Conservation (phyloP, 2,113 vertebrate species). For the Alosa alosa region DNA sequence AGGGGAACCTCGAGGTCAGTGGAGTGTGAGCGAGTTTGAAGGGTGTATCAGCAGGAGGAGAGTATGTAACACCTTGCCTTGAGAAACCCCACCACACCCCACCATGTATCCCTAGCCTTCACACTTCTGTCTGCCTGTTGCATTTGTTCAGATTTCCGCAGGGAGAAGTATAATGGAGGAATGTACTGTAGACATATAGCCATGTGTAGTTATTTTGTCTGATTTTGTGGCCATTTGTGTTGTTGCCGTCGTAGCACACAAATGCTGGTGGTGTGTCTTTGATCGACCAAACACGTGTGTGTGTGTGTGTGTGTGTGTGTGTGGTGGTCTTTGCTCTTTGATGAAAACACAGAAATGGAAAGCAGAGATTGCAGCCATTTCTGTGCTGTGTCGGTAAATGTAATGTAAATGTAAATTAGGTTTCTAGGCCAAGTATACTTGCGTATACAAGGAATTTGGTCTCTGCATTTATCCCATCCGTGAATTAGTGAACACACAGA, state of each 20-base stretch:
- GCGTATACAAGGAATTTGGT: no score
- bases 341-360: not conserved
- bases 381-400: no score
- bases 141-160: not conserved
- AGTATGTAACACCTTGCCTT: not conserved
- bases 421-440: no score
- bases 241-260: not conserved
- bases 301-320: not conserved
- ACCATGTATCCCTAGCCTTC: not conserved
- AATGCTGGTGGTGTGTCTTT: not conserved
- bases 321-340: not conserved
- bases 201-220: not conserved
- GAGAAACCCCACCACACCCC: not conserved
- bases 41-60: not conserved
- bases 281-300: not conserved
- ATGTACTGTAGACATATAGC: no score
- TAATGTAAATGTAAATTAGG: no score
- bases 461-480: no score
- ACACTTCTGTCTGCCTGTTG: not conserved
- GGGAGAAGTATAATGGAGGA: not conserved
- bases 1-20: not conserved
- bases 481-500: no score
- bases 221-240: not conserved
- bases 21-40: not conserved
- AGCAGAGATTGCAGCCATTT: no score